Evolutionary conservation across 2,113 vertebrate genomes (phyloP).

Genomic region (Perognathus longimembris): DNA sequence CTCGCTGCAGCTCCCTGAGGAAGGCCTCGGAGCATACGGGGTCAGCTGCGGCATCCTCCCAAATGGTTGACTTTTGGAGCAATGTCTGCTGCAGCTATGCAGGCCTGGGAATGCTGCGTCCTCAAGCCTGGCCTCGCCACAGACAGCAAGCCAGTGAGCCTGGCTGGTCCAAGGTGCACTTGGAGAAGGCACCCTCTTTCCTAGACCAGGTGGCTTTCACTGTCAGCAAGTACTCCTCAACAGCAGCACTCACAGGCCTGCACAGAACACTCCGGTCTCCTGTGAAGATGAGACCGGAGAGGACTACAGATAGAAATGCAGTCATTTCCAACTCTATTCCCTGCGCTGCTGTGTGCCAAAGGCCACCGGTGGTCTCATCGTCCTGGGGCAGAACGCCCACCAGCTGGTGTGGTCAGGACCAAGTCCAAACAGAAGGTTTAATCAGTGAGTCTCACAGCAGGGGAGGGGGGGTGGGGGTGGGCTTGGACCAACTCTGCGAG

Average conservation of each 20-base stretch:
- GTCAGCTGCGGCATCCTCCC: background rate
- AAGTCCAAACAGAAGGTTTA: conserved; percentile 60
- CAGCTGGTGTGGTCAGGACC: conserved; percentile 60
- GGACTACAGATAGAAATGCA: background rate
- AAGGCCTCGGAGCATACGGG: background rate
- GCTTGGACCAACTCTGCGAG: background rate
- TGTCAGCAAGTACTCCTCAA: background rate
- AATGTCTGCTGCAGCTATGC: background rate
- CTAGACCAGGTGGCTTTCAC: background rate
- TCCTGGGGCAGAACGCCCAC: background rate
- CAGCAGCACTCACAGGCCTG: background rate
- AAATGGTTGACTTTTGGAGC: background rate
- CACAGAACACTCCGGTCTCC: background rate
- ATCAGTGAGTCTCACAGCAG: conserved; percentile 37
- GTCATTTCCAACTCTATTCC: background rate
- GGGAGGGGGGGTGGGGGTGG: background rate
- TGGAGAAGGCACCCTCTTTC: background rate
- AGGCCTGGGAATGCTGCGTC: background rate
- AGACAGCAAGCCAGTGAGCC: background rate
- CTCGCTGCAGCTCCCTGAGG: background rate
- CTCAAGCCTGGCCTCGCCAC: background rate
- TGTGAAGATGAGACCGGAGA: background rate
- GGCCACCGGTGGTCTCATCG: background rate
- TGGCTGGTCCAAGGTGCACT: background rate
- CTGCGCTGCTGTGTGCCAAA: conserved; percentile 23